phyloP scores from a whole-genome alignment of 2,888 invertebrate species.

The Coremacera marginata region DNA sequence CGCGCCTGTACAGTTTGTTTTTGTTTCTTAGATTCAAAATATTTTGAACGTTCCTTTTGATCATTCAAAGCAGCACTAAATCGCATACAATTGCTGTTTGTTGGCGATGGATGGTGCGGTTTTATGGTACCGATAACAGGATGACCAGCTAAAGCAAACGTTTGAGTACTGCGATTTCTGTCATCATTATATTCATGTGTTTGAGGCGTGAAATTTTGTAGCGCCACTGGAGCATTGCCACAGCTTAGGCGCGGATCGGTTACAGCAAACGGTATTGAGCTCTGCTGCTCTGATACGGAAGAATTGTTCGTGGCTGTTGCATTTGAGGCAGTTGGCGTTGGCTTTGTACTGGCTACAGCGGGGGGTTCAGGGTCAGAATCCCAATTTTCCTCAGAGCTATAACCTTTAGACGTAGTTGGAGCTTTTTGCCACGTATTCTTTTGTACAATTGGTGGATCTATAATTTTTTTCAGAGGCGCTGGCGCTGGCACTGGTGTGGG shows the following conservation, averaged over 20 bases:
- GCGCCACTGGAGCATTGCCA: neutral
- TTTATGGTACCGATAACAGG: neutral
- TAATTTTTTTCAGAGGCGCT: neutral
- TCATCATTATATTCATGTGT: neutral
- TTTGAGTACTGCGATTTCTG: neutral
- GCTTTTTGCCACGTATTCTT: neutral
- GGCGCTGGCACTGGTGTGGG: neutral
- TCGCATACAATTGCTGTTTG: conserved; percentile 25
- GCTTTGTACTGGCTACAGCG: neutral
- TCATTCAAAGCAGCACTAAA: conserved; percentile 57
- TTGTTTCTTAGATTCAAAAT: conserved; percentile 56
- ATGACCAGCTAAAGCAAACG: neutral
- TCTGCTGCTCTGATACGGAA: neutral
- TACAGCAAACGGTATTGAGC: neutral
- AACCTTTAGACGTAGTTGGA: neutral
- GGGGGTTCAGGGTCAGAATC: conserved; percentile 47
- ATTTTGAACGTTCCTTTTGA: conserved; percentile 56
- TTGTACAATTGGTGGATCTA: neutral
- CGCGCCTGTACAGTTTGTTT: conserved; percentile 51
- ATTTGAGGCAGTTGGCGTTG: neutral
- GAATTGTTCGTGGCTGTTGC: neutral
- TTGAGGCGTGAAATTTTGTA: neutral
- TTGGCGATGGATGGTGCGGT: neutral
- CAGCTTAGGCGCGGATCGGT: neutral
- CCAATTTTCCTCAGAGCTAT: conserved; percentile 51